Conservation (phyloP, 2,797 vertebrate genomes). For the Varecia variegata region DNA sequence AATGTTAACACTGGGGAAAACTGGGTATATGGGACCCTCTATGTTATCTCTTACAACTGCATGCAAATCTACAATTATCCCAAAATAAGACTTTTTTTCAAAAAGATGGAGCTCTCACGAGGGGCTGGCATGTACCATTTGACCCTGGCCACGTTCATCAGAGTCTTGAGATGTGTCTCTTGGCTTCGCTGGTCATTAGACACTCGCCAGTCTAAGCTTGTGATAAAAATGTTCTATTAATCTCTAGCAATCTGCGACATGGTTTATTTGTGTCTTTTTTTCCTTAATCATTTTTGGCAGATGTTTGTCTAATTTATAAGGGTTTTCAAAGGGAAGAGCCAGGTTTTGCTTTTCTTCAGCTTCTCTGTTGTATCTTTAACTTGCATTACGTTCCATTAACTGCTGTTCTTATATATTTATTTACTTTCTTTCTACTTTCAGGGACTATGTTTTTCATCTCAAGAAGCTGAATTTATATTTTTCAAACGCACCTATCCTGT, state of each 20-base stretch:
- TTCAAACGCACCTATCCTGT: neutral
- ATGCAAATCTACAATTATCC: neutral
- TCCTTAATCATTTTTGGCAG: neutral
- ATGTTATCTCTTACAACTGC: neutral
- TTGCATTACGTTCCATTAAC: neutral
- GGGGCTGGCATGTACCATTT: neutral
- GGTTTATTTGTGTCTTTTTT: neutral
- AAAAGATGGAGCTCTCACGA: neutral
- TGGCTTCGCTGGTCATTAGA: neutral
- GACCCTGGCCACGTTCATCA: neutral
- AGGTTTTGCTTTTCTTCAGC: neutral
- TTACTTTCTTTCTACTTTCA: neutral
- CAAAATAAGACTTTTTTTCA: neutral
- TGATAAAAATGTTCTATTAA: neutral
- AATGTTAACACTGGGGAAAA: neutral
- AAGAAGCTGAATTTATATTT: neutral
- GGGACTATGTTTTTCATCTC: neutral
- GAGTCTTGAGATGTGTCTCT: neutral
- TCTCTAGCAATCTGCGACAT: neutral
- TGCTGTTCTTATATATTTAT: neutral
- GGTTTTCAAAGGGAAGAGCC: neutral
- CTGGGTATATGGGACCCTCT: rapidly evolving
- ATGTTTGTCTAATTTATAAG: neutral
- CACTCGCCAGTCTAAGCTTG: neutral
- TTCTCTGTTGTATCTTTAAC: neutral